Conservation (phyloP, 92 coral and sea anemone genomes). For the Nematostella vectensis region DNA sequence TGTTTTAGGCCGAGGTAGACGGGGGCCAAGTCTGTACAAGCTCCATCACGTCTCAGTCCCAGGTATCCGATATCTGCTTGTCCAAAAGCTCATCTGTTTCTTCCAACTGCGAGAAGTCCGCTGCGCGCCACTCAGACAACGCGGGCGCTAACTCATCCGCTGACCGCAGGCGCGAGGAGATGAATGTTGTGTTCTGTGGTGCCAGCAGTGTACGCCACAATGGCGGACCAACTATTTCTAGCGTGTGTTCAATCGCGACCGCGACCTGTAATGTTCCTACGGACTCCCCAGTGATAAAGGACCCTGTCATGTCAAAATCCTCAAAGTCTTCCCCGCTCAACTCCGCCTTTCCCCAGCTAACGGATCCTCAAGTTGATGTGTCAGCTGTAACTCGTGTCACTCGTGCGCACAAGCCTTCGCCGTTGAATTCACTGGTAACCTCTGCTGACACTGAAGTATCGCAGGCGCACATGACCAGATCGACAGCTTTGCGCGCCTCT, state of each 20-base stretch:
- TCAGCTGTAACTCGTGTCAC: slow-evolving; percentile 1
- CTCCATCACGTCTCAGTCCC: slow-evolving; percentile 20
- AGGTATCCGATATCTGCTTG: slow-evolving; percentile 8
- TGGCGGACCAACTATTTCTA: not conserved
- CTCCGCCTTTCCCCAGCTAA: not conserved
- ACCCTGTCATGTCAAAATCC: not conserved
- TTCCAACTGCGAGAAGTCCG: slow-evolving; percentile 15
- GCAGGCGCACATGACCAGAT: not conserved
- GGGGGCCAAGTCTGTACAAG: not conserved
- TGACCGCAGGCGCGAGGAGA: not conserved
- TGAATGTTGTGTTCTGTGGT: not conserved
- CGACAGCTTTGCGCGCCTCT: not conserved
- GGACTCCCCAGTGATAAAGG: not conserved
- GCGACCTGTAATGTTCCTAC: not conserved
- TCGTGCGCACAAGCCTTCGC: slow-evolving; percentile 2
- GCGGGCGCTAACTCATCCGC: not conserved
- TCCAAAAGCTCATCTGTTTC: slow-evolving; percentile 29
- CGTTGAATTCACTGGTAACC: slow-evolving; percentile 2
- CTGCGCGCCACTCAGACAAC: slow-evolving; percentile 1
- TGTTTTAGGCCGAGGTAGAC: too few species aligned
- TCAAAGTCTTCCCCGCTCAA: not conserved
- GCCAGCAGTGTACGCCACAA: not conserved
- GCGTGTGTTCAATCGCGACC: slow-evolving; percentile 1
- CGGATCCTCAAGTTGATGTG: not conserved
- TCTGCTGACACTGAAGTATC: not conserved